Base-by-base conservation (phyloP, 2,113 vertebrate genomes). In the Galbula dea region DNA sequence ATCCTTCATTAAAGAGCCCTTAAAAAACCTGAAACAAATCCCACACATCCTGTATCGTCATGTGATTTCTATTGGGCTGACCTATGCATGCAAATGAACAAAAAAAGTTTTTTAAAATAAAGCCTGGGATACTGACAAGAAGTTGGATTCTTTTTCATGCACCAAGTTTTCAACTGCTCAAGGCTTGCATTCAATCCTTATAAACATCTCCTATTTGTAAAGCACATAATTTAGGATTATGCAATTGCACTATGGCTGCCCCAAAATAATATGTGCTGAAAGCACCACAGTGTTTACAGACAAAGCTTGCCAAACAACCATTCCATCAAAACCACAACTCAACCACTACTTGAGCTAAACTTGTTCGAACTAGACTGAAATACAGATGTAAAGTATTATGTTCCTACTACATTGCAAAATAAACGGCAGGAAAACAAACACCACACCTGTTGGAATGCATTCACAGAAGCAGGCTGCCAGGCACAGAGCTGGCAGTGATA, bases 311-410 rank as follows among this genome's bases (percentile, higher is more conserved):
- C 96, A 97, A 95, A 94, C 80, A 96, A 63, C 52, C 87, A 83
- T 94, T 91, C 85, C 93, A 94, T 54, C 82, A 83, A 91, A 96
- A 96, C 92, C 95, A 95, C 91, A 7, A 52, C 87, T 88, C 85
- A 95, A 94, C 89, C 91, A 95, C 83, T 67, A 79, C 96, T 79
- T 92, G 71, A 97, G 94, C 77, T 88, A 82, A 97, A 97, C 97
- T 96, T 97, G 97, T 95, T 89, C 45, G 5, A 91, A 94, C 93
- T 89, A 95, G 86, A 88, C 36, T 84, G 22, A 96, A 93, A 93
- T 39, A 85, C 18, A 95, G 86, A 96, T 37, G 45, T 37, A 88
- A 92, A 94, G 89, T 39, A 96, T 43, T 55, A 72, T 6, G 41
- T 51, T 66, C 59, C 34, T 57, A 55, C 17, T 26, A 55, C 84